These are phyloP conservation scores for Potamilus streckersoni DNA, from an alignment of 1,140 invertebrate genomes.

Conservation along the genomic window DNA sequence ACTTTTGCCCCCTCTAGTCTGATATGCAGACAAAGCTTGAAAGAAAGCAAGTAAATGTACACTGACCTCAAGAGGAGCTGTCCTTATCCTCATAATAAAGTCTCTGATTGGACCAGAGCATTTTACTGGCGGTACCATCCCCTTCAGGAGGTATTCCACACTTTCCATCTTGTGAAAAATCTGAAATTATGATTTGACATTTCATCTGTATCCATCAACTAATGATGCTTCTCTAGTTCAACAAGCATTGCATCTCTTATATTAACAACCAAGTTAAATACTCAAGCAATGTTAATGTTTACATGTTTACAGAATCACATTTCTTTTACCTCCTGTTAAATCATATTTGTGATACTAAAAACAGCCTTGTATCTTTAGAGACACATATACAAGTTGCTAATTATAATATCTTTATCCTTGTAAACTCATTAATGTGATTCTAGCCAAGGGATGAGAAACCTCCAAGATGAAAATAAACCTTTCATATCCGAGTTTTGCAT, in stretches of 20 bases:
- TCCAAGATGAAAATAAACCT: too few species aligned
- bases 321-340: too few species aligned
- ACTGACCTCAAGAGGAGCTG: conserved; percentile 44
- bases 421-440: too few species aligned
- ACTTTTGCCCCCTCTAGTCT: too few species aligned
- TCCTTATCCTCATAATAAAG: conserved; percentile 57
- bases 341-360: too few species aligned
- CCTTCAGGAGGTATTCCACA: conserved; percentile 46
- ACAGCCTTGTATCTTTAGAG: too few species aligned
- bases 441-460: too few species aligned
- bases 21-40: too few species aligned
- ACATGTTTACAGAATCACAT: background rate
- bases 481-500: too few species aligned
- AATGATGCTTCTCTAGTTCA: background rate
- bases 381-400: too few species aligned
- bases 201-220: too few species aligned
- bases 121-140: conserved; percentile 43
- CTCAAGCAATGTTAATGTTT: background rate
- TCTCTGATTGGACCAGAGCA: conserved; percentile 47
- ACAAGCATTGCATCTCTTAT: background rate
- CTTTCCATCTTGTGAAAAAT: conserved; percentile 37
- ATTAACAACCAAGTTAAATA: background rate
- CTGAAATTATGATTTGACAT: background rate
- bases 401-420: too few species aligned
- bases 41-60: background rate